These are phyloP conservation scores for Morone chrysops DNA, from an alignment of 2,113 vertebrate species.

Conservation along the genomic window DNA sequence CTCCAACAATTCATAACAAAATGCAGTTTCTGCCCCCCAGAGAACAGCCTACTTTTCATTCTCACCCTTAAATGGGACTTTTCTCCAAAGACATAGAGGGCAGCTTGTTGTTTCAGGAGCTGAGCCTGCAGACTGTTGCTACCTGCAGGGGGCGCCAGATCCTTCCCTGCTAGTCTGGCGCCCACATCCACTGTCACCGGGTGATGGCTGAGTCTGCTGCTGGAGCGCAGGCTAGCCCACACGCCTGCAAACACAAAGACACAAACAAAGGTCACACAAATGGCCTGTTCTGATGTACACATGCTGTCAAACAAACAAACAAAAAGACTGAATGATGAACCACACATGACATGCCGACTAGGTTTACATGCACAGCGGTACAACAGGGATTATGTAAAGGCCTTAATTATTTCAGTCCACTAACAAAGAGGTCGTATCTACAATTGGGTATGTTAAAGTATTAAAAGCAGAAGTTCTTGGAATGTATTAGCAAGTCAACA, in stretches of 20 bases:
- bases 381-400: constrained; percentile 59
- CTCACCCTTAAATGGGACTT: constrained; percentile 97
- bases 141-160: constrained; percentile 88
- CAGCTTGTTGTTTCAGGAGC: constrained; percentile 93
- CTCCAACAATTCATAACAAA: neutral
- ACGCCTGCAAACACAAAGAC: constrained; percentile 86
- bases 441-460: constrained; percentile 34
- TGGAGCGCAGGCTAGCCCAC: constrained; percentile 97
- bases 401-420: constrained; percentile 46
- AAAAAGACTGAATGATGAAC: constrained; percentile 52
- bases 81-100: constrained; percentile 96
- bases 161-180: constrained; percentile 91
- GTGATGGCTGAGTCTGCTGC: constrained; percentile 91
- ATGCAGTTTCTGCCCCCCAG: neutral
- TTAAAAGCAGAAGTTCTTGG: constrained; percentile 70
- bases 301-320: constrained; percentile 66
- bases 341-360: constrained; percentile 60
- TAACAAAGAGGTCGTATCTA: constrained; percentile 45
- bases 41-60: neutral
- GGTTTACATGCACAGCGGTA: constrained; percentile 68
- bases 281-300: constrained; percentile 40
- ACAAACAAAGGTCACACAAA: constrained; percentile 42
- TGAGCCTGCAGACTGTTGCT: constrained; percentile 90
- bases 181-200: constrained; percentile 85
- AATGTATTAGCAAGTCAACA: constrained; percentile 66